Evolutionary conservation across 2,888 invertebrate genomes (phyloP), one percentile per base, ranked within the genome.

Genomic region (Nomada lathburiana): DNA sequence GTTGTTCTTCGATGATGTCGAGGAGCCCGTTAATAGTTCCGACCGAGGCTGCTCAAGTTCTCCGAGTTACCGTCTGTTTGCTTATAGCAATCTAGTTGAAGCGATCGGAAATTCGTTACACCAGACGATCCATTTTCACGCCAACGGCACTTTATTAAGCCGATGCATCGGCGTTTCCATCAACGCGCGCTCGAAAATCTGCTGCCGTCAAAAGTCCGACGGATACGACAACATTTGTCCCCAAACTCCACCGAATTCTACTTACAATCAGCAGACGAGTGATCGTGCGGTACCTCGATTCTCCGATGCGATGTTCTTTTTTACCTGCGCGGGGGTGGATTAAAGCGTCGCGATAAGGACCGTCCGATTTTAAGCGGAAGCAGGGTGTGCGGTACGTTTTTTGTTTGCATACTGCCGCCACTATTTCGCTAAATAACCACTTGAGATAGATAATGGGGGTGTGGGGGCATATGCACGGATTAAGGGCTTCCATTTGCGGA

Each of bases 21-120:
- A 29, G 60, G 59, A 65, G 64, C 36, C 77, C 5, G 76, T 80
- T 77, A 80, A 80, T 64, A 73, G 81, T 73, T 65, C 64, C 53
- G 59, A 55, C 60, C 59, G 53, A 57, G 63, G 29, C 26, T 59
- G 72, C 53, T 59, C 62, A 47, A 82, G 74, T 80, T 82, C 60
- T 59, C 55, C 80, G 69, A 62, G 81, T 80, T 80, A 53, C 71
- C 62, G 29, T 67, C 62, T 82, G 82, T 80, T 82, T 76, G 81
- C 59, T 36, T 47, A 29, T 44, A 26, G 53, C 20, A 50, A n/a
- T 18, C 59, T 42, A 67, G 47, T 18, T 9, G 69, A 75, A 72
- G 76, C 82, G 81, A 82, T 80, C 44, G 29, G 63, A 52, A 76
- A 82, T 72, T 82, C 60, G 53, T 72, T 70, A 36, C 52, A 23